Percentiles rank a stretch among this genome's conserved stretches.
These are phyloP conservation scores for Zele albiditarsus DNA, from an alignment of 2,888 invertebrate species.

Conservation along the genomic window DNA sequence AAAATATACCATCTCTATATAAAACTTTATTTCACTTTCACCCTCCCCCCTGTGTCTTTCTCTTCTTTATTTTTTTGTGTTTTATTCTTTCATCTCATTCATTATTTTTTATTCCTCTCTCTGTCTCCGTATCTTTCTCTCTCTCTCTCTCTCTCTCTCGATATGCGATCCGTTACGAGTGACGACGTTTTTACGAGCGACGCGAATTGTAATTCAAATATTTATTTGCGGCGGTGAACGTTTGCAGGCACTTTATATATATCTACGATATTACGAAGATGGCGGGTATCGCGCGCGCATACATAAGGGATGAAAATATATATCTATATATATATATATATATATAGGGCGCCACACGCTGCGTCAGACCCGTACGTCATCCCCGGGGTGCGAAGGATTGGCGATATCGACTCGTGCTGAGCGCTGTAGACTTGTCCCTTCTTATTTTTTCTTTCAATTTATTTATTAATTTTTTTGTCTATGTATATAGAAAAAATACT, in stretches of 20 bases:
- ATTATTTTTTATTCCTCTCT: neutral
- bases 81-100: neutral
- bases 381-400: conserved; percentile 62
- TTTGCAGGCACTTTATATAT: conserved; percentile 59
- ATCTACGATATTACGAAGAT: conserved; percentile 44
- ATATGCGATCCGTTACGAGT: conserved; percentile 63
- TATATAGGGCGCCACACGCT: conserved; percentile 56
- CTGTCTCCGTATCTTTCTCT: too few species aligned
- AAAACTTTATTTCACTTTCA: neutral
- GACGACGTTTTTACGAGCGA: conserved; percentile 69
- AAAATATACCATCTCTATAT: neutral
- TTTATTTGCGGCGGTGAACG: conserved; percentile 60
- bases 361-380: conserved; percentile 69
- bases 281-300: conserved; percentile 48
- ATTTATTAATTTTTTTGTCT: neutral
- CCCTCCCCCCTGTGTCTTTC: neutral
- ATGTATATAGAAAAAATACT: neutral
- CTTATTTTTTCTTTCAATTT: neutral
- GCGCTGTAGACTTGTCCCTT: conserved; percentile 14
- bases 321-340: neutral
- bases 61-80: neutral
- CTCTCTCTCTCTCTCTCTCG: neutral
- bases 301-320: conserved; percentile 38
- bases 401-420: conserved; percentile 52
- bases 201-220: conserved; percentile 68